Base-by-base conservation (phyloP, 92 coral and sea anemone genomes). In the Nematostella vectensis region DNA sequence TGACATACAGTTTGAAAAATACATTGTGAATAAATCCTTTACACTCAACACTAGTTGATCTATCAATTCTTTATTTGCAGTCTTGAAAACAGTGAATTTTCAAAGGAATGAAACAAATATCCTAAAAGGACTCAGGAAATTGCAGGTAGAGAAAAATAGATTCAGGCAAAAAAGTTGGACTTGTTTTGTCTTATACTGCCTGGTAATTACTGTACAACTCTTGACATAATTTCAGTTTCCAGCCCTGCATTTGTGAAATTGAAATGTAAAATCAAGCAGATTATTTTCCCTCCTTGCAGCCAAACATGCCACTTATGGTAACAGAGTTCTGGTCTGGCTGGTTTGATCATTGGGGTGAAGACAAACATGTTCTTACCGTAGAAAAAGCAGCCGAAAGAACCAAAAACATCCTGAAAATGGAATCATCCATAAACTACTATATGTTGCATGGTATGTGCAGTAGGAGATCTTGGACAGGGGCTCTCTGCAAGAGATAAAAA, bases 301-400 rank as follows among this genome's bases (percentile, higher is more conserved):
- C 96, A 30, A 70, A 69, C 60, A 78, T 65, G 54, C 99, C 99
- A 2, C 59, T 76, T 10, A 81, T 93, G 96, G 95, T 93, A 42
- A 63, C 81, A 28, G 99, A 93, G 66, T 93, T 69, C 58, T 93
- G 99, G 99, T 67, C 88, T 3, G 99, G 99, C 37, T 93, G 99
- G 99, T 93, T 82, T 78, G 99, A 93, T 58, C 99, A 81, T 55
- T 93, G 99, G 99, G 78, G 88, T 10, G 83, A 78, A 40, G 69
- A 65, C 18, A 95, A 85, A 29, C 74, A 78, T 37, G 63, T 61
- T 9, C 55, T 72, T 27, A 52, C 48, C n/a, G 42, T 59, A n/a
- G 79, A 69, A 0, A 59, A 45, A 18, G 71, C 75, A 11, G 80
- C 71, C 31, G 50, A 61, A 27, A 74, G 50, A 15, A 69, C 78